These are phyloP conservation scores for Pecten maximus DNA, from an alignment of 2,888 invertebrate genomes.

Conservation along the genomic window DNA sequence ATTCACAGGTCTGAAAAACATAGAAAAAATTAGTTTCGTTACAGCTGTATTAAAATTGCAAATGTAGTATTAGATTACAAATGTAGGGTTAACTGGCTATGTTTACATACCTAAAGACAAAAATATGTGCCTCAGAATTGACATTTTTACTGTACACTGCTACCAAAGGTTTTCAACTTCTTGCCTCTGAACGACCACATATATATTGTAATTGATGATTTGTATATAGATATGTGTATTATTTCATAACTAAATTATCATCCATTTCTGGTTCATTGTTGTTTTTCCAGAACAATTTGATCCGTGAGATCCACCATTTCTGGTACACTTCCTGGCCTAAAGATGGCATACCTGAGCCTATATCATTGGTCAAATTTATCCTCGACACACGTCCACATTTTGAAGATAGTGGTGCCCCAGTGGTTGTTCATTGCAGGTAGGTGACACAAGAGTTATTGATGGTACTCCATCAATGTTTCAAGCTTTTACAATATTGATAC, in stretches of 20 bases:
- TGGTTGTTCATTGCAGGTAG: conserved; percentile 82
- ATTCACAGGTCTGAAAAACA: no score
- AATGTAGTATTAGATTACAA: no score
- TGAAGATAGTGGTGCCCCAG: conserved; percentile 79
- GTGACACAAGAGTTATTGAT: conserved; percentile 31
- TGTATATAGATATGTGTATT: background rate
- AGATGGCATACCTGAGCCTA: conserved; percentile 92
- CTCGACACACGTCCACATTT: conserved; percentile 88
- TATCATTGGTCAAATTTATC: conserved; percentile 92
- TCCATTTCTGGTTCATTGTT: background rate
- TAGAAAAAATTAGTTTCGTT: no score
- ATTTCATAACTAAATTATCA: background rate
- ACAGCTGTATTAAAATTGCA: no score
- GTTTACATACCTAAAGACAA: no score
- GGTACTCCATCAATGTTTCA: background rate
- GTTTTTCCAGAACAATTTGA: conserved; percentile 87
- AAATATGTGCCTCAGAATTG: no score
- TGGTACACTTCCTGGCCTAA: conserved; percentile 96
- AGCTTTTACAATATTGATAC: background rate
- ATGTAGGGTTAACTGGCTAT: no score
- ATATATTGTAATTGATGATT: no score
- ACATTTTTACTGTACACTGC: no score
- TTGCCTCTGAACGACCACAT: no score
- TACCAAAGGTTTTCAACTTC: no score
- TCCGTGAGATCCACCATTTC: conserved; percentile 93